phyloP scores from a whole-genome alignment of 1,140 invertebrate species.

The Diuraphis noxia region DNA sequence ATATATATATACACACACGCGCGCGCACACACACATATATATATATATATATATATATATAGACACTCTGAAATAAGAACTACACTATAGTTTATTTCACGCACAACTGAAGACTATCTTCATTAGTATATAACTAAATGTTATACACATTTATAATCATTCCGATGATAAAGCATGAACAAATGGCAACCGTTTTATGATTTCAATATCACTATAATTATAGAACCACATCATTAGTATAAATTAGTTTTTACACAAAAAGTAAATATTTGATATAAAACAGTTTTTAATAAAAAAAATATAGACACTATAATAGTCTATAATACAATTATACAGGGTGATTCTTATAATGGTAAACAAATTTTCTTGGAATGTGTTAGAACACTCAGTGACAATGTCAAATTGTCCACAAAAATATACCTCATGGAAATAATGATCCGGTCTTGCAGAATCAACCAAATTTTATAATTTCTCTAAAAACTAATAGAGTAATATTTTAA shows the following conservation, averaged over 20 bases:
- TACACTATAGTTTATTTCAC: background rate
- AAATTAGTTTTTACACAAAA: background rate
- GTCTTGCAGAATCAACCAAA: too few relatives aligned
- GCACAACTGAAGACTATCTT: conserved; percentile 7
- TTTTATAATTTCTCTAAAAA: too few relatives aligned
- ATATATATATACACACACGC: background rate
- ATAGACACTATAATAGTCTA: background rate
- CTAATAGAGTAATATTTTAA: too few relatives aligned
- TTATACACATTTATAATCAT: conserved; percentile 7
- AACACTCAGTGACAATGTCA: too few relatives aligned
- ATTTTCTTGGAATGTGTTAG: background rate
- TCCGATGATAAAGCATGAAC: background rate
- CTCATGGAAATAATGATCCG: too few relatives aligned
- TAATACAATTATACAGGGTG: background rate
- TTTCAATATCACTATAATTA: background rate
- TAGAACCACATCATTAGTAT: background rate
- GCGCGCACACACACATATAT: background rate
- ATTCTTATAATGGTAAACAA: background rate
- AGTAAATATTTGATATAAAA: background rate
- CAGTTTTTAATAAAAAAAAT: background rate
- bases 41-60: background rate
- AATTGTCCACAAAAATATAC: too few relatives aligned
- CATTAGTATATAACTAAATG: background rate
- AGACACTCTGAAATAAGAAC: background rate
- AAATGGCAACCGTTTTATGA: background rate